A percentile compares a stretch with the other conserved stretches of the same genome.
phyloP scores from a whole-genome alignment of 2,888 invertebrate genomes.

The Dendrolimus houi region DNA sequence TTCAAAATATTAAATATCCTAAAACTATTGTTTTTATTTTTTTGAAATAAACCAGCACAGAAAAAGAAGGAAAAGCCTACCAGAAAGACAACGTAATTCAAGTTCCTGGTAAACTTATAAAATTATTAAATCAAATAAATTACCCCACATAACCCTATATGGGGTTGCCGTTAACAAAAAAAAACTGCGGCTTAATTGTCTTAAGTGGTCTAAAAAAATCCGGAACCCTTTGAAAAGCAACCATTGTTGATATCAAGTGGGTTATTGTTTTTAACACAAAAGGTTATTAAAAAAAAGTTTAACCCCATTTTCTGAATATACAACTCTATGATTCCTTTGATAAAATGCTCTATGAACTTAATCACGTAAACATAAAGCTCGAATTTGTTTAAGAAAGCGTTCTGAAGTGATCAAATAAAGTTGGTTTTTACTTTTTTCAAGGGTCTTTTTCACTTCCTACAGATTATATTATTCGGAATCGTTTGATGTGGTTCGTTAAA shows the following conservation, averaged over 20 bases:
- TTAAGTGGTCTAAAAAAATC: slow-evolving; percentile 43
- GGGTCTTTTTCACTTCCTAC: neutral
- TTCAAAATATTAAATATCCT: too few relatives aligned
- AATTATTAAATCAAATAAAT: neutral
- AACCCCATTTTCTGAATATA: neutral
- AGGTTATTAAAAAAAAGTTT: slow-evolving; percentile 18
- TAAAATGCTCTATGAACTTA: neutral
- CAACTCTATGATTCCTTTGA: slow-evolving; percentile 1
- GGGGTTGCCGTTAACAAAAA: slow-evolving; percentile 17
- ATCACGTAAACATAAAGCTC: neutral
- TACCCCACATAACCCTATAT: slow-evolving; percentile 20
- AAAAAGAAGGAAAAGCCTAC: too few relatives aligned
- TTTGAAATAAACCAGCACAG: too few relatives aligned
- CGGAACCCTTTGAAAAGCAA: slow-evolving; percentile 32
- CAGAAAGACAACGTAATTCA: too few relatives aligned
- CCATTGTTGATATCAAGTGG: slow-evolving; percentile 36
- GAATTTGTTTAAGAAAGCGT: neutral
- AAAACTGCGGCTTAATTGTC: slow-evolving; percentile 48
- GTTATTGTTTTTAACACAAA: slow-evolving; percentile 26
- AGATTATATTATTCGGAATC: neutral
- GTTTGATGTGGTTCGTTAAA: neutral
- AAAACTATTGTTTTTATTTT: too few relatives aligned
- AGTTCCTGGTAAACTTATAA: too few relatives aligned
- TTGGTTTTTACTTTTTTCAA: neutral
- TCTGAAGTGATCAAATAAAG: neutral